phyloP scores from a whole-genome alignment of 2,113 vertebrate species.

The Beaufortia kweichowensis region DNA sequence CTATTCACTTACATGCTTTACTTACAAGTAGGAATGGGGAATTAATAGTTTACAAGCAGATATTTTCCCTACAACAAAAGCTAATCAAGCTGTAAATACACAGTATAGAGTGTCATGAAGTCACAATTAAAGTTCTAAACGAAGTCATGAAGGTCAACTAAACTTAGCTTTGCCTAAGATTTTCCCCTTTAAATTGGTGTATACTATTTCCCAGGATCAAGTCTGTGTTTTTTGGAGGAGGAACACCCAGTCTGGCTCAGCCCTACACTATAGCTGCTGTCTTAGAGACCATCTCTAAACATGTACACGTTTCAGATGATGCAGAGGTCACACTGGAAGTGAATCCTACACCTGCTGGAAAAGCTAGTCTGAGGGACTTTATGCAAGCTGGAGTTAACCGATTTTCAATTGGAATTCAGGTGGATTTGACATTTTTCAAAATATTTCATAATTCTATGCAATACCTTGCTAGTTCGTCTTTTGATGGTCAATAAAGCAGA shows the following conservation, averaged over 20 bases:
- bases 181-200: neutral
- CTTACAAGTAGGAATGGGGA: no score
- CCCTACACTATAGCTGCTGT: conserved; percentile 76
- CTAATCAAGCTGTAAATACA: no score
- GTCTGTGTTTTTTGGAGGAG: conserved; percentile 91
- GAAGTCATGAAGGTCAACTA: no score
- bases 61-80: neutral
- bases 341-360: conserved; percentile 80
- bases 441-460: no score
- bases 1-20: neutral
- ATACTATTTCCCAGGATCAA: conserved; percentile 73
- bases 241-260: conserved; percentile 88
- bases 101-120: no score
- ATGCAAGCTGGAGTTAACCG: conserved; percentile 82
- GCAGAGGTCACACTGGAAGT: conserved; percentile 87
- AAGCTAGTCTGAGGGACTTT: conserved; percentile 72
- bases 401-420: conserved; percentile 90
- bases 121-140: no score
- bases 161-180: no score
- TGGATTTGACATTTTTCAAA: conserved; percentile 56
- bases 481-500: no score
- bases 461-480: no score
- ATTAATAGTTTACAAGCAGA: neutral
- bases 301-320: conserved; percentile 59
- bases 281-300: conserved; percentile 75